Conservation (phyloP, 2,888 invertebrate species). For the Caenorhabditis angaria region DNA sequence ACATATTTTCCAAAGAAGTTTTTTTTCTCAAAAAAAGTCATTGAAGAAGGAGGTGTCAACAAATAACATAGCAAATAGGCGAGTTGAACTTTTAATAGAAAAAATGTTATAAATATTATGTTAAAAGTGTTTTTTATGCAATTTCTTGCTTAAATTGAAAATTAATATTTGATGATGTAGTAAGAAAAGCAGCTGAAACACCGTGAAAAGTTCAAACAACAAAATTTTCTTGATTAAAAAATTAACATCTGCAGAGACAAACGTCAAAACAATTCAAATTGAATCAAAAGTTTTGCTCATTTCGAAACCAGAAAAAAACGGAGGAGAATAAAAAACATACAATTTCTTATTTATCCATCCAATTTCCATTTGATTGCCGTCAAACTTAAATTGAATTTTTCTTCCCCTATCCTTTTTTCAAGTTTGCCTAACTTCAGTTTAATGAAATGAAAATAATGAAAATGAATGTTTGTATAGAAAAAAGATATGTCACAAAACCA, state of each 20-base stretch:
- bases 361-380: background rate
- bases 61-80: background rate
- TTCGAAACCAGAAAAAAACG: background rate
- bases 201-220: background rate
- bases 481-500: no score
- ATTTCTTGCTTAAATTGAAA: background rate
- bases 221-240: background rate
- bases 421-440: background rate
- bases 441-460: no score
- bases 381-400: background rate
- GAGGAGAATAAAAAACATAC: background rate
- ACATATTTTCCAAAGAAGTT: no score
- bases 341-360: constrained; percentile 4
- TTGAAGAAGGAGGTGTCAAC: background rate
- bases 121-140: background rate
- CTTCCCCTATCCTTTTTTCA: no score
- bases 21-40: background rate
- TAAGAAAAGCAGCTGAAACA: background rate
- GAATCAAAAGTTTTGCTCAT: background rate
- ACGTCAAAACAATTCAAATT: background rate
- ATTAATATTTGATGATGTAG: background rate
- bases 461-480: background rate
- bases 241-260: background rate
- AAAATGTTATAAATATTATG: no score
- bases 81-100: background rate